Base-by-base conservation (phyloP, 1,140 invertebrate genomes). In the Drosophila tsacasi region DNA sequence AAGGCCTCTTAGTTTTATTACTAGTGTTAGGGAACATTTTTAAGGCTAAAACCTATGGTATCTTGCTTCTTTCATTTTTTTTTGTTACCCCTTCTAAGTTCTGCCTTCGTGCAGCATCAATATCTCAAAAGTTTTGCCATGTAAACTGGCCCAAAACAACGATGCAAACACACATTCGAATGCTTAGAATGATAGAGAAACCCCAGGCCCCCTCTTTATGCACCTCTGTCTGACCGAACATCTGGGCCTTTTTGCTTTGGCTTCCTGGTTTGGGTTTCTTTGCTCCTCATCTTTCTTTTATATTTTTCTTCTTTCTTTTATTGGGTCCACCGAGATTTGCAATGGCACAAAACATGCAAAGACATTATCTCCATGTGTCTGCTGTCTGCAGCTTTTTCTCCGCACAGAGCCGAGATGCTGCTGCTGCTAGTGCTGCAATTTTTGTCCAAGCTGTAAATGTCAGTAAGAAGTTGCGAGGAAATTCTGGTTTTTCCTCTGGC, bases 291-390 rank as follows among this genome's bases (percentile, higher is more conserved):
- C 32, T 55, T 60, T 61, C n/a, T 27, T 30, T 52, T 37, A n/a
- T 42, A 1, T 27, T 62, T 42, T 23, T 2, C 8, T 13, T 46
- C 9, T 47, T 27, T 39, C 52, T 66, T 76, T 61, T 72, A 49
- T 74, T 25, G 42, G 50, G 59, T 69, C 62, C 59, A 30, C 65
- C 52, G 84, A 78, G 83, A 83, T 89, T 87, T 80, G 68, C 77
- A 67, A 81, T 82, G 83, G 71, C 52, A 78, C 54, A 75, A 77
- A 84, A 84, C 73, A 84, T 81, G 82, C 82, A 84, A 78, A 84
- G 84, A 84, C 81, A 87, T 84, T 89, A 90, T 90, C 85, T 84
- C 52, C 85, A 83, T 83, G 65, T 83, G 65, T 79, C 76, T 68
- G 81, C 76, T 68, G 81, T 66, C 76, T 65, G 37, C 58, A 50